phyloP scores from a whole-genome alignment of 2,888 invertebrate species.

The Nomada lathburiana region DNA sequence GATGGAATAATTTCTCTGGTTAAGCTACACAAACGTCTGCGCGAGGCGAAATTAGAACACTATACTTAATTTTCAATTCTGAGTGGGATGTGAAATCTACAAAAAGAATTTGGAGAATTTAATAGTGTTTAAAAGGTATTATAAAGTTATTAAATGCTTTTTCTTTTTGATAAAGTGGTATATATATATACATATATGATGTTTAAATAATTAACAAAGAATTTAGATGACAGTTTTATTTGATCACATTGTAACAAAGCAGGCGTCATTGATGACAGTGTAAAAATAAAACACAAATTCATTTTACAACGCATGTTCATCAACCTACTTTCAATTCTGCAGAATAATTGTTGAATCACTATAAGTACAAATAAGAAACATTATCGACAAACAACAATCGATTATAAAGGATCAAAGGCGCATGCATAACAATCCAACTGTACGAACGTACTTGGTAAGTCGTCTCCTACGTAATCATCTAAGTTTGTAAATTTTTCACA shows the following conservation, averaged over 20 bases:
- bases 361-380: conserved; percentile 12
- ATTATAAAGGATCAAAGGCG: conserved; percentile 21
- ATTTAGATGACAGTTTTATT: conserved; percentile 38
- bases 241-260: conserved; percentile 26
- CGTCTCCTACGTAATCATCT: background rate
- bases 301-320: conserved; percentile 41
- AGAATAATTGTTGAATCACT: background rate
- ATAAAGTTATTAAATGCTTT: conserved; percentile 3
- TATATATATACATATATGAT: too few relatives aligned
- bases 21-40: background rate
- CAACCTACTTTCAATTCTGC: background rate
- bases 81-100: background rate
- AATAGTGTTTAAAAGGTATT: background rate
- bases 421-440: conserved; percentile 42
- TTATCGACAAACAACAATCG: conserved; percentile 23
- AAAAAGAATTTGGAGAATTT: background rate
- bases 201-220: background rate
- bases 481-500: conserved; percentile 2
- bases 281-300: conserved; percentile 38
- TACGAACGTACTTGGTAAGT: conserved; percentile 19
- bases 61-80: background rate
- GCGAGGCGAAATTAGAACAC: background rate
- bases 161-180: background rate
- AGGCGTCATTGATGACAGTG: conserved; percentile 23
- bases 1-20: background rate